Percentiles rank a stretch among this genome's conserved stretches.
phyloP scores from a whole-genome alignment of 2,113 vertebrate genomes.

The Cyprinodon variegatus region DNA sequence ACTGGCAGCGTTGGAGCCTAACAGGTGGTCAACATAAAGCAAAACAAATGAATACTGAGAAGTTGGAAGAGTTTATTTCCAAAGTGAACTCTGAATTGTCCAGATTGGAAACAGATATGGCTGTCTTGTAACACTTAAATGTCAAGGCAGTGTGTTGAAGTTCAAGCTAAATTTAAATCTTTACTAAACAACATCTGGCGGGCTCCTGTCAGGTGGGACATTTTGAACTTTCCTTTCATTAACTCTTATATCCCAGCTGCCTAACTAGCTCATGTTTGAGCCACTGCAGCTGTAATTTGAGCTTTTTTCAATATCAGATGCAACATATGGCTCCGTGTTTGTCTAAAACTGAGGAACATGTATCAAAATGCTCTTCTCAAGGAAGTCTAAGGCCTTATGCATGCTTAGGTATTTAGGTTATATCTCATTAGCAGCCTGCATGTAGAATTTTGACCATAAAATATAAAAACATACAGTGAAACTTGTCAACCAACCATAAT shows the following conservation, averaged over 20 bases:
- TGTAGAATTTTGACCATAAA: too few relatives aligned
- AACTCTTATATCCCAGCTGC: background rate
- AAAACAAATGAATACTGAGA: slow-evolving; percentile 3
- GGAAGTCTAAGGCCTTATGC: too few relatives aligned
- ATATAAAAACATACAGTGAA: too few relatives aligned
- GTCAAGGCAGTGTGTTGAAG: background rate
- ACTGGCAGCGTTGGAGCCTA: background rate
- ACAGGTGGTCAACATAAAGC: background rate
- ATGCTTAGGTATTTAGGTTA: too few relatives aligned
- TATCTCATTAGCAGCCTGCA: too few relatives aligned
- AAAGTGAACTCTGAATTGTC: background rate
- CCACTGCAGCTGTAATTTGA: background rate
- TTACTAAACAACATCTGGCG: background rate
- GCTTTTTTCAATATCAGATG: background rate
- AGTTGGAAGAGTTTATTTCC: background rate
- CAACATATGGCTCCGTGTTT: background rate
- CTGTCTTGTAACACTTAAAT: background rate
- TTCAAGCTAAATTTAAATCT: background rate
- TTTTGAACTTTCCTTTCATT: background rate
- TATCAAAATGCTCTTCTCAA: too few relatives aligned
- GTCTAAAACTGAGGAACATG: background rate
- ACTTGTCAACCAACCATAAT: too few relatives aligned
- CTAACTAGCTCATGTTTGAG: background rate
- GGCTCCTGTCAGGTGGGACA: too few relatives aligned
- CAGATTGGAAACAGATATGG: background rate